phyloP scores from a whole-genome alignment of 2,797 vertebrate genomes.

The Hippopotamyrus pictus region DNA sequence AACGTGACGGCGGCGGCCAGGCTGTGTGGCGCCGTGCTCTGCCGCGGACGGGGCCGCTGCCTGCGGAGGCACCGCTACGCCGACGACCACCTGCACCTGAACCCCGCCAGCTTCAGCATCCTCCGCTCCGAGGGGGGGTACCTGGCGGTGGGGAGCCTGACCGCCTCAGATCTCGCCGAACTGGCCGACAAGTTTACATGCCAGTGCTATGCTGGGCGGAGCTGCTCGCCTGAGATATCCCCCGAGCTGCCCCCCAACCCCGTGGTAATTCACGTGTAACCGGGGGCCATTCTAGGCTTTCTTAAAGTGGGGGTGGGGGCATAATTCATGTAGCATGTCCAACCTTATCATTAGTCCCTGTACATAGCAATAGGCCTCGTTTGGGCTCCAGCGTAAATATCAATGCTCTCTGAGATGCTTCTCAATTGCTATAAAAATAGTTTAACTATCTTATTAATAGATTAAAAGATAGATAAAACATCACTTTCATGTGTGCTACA shows the following conservation, averaged over 20 bases:
- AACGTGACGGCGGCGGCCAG: slow-evolving; percentile 77
- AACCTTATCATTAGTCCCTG: not conserved
- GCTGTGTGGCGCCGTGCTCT: slow-evolving; percentile 71
- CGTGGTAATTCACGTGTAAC: slow-evolving; percentile 20
- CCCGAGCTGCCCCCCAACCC: slow-evolving; percentile 36
- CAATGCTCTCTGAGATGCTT: not conserved
- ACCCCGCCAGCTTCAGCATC: slow-evolving; percentile 58
- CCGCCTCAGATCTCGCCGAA: slow-evolving; percentile 53
- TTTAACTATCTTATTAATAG: not conserved
- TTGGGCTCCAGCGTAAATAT: not conserved
- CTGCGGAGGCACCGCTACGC: slow-evolving; percentile 63
- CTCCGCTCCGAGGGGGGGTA: slow-evolving; percentile 47
- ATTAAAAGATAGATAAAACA: not conserved
- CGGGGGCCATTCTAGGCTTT: not conserved
- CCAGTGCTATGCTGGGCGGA: slow-evolving; percentile 58
- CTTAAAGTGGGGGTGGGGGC: not conserved
- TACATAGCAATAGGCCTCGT: not conserved
- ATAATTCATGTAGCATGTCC: not conserved
- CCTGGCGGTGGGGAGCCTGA: slow-evolving; percentile 53
- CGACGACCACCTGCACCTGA: slow-evolving; percentile 71
- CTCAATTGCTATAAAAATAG: not conserved
- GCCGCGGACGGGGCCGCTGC: slow-evolving; percentile 68
- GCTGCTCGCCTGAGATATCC: slow-evolving; percentile 47
- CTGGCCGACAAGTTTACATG: slow-evolving; percentile 63
- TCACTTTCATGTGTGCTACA: not conserved